Percentiles rank a stretch among this genome's conserved stretches.
Conservation (phyloP, 2,797 vertebrate species). For the Linurgus olivaceus region DNA sequence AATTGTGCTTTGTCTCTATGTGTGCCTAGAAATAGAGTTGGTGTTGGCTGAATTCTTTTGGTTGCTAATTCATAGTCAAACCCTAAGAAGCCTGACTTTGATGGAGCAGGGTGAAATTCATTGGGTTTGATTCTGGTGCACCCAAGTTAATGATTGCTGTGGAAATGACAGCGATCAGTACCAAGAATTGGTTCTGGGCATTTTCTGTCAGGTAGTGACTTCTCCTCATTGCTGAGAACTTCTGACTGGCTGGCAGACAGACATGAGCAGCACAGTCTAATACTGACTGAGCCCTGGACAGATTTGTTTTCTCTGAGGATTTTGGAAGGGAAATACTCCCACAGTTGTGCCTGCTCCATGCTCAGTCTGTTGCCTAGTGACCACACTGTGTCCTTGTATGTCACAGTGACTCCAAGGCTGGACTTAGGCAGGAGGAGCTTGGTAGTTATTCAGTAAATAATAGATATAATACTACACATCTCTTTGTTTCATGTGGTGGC, state of each 20-base stretch:
- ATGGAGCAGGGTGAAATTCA: background rate
- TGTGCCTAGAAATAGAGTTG: background rate
- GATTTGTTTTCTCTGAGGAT: background rate
- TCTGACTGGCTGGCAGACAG: background rate
- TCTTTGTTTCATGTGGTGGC: background rate
- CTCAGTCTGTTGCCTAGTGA: background rate
- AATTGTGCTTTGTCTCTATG: background rate
- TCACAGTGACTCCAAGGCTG: background rate
- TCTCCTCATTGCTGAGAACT: background rate
- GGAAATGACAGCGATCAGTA: background rate
- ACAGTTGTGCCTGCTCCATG: accelerated
- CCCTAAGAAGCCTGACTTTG: background rate
- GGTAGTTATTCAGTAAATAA: background rate
- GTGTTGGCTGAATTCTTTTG: background rate
- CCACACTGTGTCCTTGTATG: accelerated
- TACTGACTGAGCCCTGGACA: background rate
- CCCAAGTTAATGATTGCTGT: background rate
- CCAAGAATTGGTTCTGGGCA: background rate
- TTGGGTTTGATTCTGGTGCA: background rate
- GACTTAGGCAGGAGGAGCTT: background rate
- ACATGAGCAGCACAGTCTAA: background rate
- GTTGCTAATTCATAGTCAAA: background rate
- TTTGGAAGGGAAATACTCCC: background rate
- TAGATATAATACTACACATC: accelerated
- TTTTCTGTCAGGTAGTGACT: background rate